A percentile compares a stretch with the other conserved stretches of the same genome.
Evolutionary conservation across 2,797 vertebrate species (phyloP).

Genomic region (Amniataba percoides): DNA sequence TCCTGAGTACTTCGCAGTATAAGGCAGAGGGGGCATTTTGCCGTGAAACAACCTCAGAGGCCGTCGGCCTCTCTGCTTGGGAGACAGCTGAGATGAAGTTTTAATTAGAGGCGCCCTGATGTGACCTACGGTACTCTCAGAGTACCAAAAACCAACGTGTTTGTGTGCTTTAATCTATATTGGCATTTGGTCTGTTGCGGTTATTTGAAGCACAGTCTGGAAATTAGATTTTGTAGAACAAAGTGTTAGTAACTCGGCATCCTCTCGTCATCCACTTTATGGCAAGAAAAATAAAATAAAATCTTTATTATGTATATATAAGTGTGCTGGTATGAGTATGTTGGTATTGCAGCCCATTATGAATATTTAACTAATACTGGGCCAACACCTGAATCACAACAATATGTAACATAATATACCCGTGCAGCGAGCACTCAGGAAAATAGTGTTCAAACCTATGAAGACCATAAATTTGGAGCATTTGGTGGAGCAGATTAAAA

Average conservation of each 20-base stretch:
- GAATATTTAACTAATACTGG: conserved; percentile 20
- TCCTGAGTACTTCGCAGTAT: conserved; percentile 66
- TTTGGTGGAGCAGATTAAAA: conserved; percentile 39
- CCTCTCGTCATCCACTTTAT: conserved; percentile 28
- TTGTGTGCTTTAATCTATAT: background rate
- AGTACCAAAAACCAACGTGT: conserved; percentile 22
- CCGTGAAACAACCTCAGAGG: conserved; percentile 18
- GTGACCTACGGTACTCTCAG: background rate
- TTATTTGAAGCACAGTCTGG: conserved; percentile 43
- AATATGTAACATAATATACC: conserved; percentile 39
- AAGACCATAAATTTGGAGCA: conserved; percentile 17
- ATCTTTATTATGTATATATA: conserved; percentile 25
- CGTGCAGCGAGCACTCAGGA: conserved; percentile 37
- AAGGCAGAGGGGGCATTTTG: conserved; percentile 57
- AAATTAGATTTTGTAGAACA: conserved; percentile 45
- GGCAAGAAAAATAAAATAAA: conserved; percentile 46
- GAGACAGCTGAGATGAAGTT: conserved; percentile 47
- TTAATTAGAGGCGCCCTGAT: conserved; percentile 35
- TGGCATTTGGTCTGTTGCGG: conserved; percentile 25
- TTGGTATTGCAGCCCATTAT: conserved; percentile 54
- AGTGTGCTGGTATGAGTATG: conserved; percentile 59
- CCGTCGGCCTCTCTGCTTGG: conserved; percentile 24
- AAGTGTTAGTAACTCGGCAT: conserved; percentile 32
- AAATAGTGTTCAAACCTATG: conserved; percentile 66
- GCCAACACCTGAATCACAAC: conserved; percentile 39